Percentiles rank a stretch among this genome's conserved stretches.
These are phyloP conservation scores for Pecten maximus DNA, from an alignment of 2,888 invertebrate species.

Conservation along the genomic window DNA sequence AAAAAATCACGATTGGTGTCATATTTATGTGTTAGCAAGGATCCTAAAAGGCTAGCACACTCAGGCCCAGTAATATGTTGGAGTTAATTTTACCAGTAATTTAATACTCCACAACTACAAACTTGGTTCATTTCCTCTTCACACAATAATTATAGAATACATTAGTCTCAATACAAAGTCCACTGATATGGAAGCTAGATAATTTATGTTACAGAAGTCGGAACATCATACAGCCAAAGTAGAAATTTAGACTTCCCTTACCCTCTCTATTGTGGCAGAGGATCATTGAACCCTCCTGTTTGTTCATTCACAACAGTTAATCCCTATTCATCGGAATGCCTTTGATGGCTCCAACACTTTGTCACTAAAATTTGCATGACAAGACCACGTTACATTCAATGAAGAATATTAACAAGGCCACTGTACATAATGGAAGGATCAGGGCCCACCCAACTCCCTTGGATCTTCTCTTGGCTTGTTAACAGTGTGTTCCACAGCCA, in stretches of 20 bases:
- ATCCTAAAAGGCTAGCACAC: neutral
- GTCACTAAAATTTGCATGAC: neutral
- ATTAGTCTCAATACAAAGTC: conserved; percentile 5
- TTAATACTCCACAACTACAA: neutral
- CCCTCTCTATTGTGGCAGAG: neutral
- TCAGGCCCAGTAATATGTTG: neutral
- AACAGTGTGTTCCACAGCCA: neutral
- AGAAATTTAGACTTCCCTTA: neutral
- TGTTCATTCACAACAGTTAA: neutral
- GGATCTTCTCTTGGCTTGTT: neutral
- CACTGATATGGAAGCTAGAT: neutral
- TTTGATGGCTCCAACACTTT: neutral
- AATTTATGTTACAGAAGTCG: neutral
- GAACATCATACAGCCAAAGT: neutral
- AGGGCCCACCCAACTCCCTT: neutral
- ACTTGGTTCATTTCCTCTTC: conserved; percentile 10
- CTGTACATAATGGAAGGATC: neutral
- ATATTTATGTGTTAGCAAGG: neutral
- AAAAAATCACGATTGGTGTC: neutral
- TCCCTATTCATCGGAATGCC: neutral
- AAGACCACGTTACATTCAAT: conserved; percentile 3
- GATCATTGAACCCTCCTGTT: neutral
- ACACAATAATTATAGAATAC: conserved; percentile 5
- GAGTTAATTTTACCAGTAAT: neutral
- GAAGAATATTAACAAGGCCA: conserved; percentile 24